A percentile compares a stretch with the other conserved stretches of the same genome.
Conservation (phyloP, 2,888 invertebrate genomes). For the Coenonympha glycerion region DNA sequence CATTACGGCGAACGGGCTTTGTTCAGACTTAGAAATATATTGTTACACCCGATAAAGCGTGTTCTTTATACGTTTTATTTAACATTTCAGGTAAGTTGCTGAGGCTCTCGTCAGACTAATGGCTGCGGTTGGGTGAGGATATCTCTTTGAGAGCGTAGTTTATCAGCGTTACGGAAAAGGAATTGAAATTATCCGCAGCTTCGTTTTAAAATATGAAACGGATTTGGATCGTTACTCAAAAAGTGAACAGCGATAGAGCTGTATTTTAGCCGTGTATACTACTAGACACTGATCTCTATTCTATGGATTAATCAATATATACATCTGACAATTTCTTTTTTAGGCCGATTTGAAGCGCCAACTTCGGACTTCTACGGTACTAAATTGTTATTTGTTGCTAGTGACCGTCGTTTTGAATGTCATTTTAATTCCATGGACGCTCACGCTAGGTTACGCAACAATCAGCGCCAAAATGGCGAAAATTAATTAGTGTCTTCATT, state of each 20-base stretch:
- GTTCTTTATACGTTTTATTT: constrained; percentile 66
- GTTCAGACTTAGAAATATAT: constrained; percentile 70
- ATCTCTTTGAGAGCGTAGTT: constrained; percentile 50
- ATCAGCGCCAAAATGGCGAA: no score
- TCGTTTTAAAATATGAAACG: constrained; percentile 12
- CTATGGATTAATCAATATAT: no score
- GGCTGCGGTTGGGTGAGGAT: constrained; percentile 56
- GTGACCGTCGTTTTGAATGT: no score
- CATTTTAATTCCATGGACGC: no score
- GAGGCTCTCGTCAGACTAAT: constrained; percentile 52
- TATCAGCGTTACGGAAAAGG: constrained; percentile 26
- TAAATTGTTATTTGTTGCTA: no score
- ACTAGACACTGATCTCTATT: no score
- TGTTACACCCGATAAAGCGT: constrained; percentile 66
- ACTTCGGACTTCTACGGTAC: no score
- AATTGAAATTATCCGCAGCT: constrained; percentile 24
- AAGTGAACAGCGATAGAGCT: constrained; percentile 18
- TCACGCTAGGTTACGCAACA: no score
- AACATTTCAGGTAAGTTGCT: constrained; percentile 69
- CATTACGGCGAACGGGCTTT: constrained; percentile 71
- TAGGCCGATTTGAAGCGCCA: no score
- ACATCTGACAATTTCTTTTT: no score
- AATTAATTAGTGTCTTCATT: no score
- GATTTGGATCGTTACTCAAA: constrained; percentile 31
- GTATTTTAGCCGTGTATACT: constrained; percentile 2